A percentile compares a stretch with the other conserved stretches of the same genome.
phyloP scores from a whole-genome alignment of 2,113 vertebrate species.

The Eulemur macaco region DNA sequence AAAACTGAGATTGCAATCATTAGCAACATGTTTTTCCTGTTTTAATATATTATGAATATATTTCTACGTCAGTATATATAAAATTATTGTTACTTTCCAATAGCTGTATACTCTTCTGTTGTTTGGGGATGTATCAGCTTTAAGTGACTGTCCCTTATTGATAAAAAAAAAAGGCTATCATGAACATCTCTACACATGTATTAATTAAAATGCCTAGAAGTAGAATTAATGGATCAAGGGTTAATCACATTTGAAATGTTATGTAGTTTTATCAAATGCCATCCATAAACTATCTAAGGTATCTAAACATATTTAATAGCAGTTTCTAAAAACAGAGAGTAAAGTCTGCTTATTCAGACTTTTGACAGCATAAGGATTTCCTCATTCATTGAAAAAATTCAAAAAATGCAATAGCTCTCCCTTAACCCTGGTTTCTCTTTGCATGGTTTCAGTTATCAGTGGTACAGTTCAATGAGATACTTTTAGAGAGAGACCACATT shows the following conservation, averaged over 20 bases:
- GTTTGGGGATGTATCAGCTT: neutral
- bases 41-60: neutral
- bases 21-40: neutral
- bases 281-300: neutral
- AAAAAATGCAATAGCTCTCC: neutral
- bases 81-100: neutral
- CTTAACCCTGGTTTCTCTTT: neutral
- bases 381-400: neutral
- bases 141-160: neutral
- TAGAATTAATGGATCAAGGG: neutral
- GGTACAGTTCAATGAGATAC: neutral
- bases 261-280: neutral
- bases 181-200: neutral
- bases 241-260: neutral
- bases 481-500: neutral
- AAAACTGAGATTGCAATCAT: neutral
- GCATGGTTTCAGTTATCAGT: neutral
- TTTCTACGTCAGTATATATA: neutral
- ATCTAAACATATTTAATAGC: neutral
- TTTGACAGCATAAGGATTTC: neutral
- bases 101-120: neutral
- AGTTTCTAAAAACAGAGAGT: neutral
- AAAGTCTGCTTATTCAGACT: neutral
- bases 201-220: neutral
- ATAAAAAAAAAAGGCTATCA: neutral